Conservation (phyloP, 2,888 invertebrate species). For the Antheraea yamamai region DNA sequence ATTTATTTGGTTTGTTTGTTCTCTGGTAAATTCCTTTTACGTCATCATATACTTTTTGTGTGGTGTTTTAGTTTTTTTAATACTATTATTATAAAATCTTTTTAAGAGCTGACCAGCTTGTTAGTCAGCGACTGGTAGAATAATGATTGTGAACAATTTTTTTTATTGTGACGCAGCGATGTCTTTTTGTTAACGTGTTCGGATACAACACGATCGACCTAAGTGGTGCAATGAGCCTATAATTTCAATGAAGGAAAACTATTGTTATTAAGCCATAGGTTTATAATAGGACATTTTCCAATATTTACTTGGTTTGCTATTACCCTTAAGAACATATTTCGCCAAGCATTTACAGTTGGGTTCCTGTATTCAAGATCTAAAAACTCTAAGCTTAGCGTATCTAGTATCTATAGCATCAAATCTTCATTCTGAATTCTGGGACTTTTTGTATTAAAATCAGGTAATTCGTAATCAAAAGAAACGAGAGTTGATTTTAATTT, state of each 20-base stretch:
- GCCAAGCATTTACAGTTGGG: no score
- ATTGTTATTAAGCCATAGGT: no score
- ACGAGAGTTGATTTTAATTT: not conserved
- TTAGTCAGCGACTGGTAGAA: not conserved
- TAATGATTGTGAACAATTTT: not conserved
- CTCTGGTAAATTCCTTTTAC: conserved; percentile 13
- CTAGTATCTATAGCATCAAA: no score
- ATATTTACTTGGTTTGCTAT: no score
- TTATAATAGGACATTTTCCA: no score
- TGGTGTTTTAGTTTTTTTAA: conserved; percentile 1
- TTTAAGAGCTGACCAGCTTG: not conserved
- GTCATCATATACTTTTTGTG: conserved; percentile 1
- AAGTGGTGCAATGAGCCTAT: not conserved
- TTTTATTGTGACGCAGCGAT: not conserved
- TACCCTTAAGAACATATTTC: no score
- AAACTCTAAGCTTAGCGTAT: no score
- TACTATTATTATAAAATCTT: not conserved
- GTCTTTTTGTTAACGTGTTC: not conserved
- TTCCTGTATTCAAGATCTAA: no score
- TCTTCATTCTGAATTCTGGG: no score
- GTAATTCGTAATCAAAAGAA: not conserved
- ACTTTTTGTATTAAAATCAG: not conserved
- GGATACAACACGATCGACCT: not conserved
- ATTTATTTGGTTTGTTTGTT: not conserved
- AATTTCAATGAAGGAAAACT: no score